Evolutionary conservation across 2,888 invertebrate genomes (phyloP), one percentile per base, ranked within the genome.

Genomic region (Stenodema calcarata): DNA sequence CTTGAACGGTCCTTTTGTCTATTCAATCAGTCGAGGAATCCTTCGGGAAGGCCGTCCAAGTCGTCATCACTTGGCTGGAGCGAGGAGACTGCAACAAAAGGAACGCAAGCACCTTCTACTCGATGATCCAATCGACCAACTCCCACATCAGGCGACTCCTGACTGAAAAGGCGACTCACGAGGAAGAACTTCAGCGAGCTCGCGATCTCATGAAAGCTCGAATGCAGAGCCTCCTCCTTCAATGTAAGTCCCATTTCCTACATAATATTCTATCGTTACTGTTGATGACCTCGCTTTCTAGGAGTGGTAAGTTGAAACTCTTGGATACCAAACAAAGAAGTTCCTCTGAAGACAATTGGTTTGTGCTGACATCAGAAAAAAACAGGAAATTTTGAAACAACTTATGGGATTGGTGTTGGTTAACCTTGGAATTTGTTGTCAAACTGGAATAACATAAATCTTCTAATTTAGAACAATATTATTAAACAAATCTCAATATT

Each of bases 41-140:
- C 0, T 98, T 98, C 90, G 93, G 94, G 88, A 96, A 96, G 90
- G 96, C 96, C 27, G 95, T 97, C 0, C 94, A 95, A 90, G 95
- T 96, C 30, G 94, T 98, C 41, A 94, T 97, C 50, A 95, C 96
- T 0, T 99, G 98, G 98, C 91, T 99, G 89, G 98, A 98, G 90
- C 94, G 98, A 14, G 98, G 98, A 0, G 98, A 98, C 91, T 98
- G 98, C 91, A 96, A 94, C 76, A 98, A 98, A 91, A 94, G 96
- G 88, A 98, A 97, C 91, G 94, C 97, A 0, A 97, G 96, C 90
- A 95, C 95, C 69, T 98, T 98, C 92, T 98, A 98, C 91, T 96
- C 97, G 9, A 97, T 98, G 97, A 96, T 98, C 88, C 98, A 98
- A 92, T 96, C 96, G 35, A 97, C 97, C 0, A 98, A 98, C 92